Percentiles rank a stretch among this genome's conserved stretches.
Conservation (phyloP, 2,797 vertebrate genomes). For the Smutsia gigantea region DNA sequence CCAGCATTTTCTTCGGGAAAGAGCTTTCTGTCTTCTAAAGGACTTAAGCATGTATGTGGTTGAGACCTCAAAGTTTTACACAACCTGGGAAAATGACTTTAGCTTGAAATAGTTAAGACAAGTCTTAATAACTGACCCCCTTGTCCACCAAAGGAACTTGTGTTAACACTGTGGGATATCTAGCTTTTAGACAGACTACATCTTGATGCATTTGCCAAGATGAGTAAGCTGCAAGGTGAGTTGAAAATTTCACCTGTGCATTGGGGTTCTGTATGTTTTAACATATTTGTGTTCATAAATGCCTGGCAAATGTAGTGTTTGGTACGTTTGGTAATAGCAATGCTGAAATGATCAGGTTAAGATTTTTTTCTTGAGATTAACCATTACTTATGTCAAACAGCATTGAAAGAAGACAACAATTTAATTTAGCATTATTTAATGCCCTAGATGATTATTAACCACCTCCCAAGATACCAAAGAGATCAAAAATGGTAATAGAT, state of each 20-base stretch:
- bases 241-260: neutral
- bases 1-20: constrained; percentile 70
- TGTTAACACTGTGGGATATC: neutral
- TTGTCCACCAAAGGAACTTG: neutral
- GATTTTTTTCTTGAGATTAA: neutral
- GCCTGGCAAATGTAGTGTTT: neutral
- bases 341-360: neutral
- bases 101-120: neutral
- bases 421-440: neutral
- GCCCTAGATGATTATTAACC: neutral
- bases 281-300: neutral
- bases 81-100: neutral
- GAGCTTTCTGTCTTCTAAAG: constrained; percentile 59
- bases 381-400: neutral
- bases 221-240: neutral
- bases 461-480: neutral
- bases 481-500: neutral
- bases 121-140: neutral
- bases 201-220: neutral
- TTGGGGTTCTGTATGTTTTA: neutral
- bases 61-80: constrained; percentile 28
- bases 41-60: constrained; percentile 39
- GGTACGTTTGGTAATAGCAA: neutral
- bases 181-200: neutral
- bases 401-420: neutral